Evolutionary conservation across 2,797 vertebrate species (phyloP).

Genomic region (Urosaurus nigricauda): DNA sequence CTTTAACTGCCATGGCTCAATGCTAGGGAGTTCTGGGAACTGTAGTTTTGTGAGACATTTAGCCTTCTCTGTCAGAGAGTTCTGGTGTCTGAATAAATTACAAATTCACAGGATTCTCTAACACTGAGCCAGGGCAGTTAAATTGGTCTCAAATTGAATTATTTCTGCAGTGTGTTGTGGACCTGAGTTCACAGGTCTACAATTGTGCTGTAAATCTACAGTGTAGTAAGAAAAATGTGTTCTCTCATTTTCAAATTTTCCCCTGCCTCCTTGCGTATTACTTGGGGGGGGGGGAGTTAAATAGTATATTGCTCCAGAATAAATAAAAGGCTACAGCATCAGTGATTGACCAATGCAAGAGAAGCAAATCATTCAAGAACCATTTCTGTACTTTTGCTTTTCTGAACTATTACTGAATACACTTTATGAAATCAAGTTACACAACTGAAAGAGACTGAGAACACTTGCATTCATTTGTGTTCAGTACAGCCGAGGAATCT

Average conservation of each 20-base stretch:
- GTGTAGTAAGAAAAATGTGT: neutral
- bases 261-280: neutral
- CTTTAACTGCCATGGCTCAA: too few relatives aligned
- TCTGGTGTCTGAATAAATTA: too few relatives aligned
- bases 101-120: too few relatives aligned
- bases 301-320: neutral
- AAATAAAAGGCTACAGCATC: neutral
- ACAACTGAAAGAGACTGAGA: constrained; percentile 25
- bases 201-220: neutral
- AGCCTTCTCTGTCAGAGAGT: too few relatives aligned
- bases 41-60: too few relatives aligned
- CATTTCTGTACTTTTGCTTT: constrained; percentile 7
- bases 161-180: too few relatives aligned
- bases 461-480: neutral
- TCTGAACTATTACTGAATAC: neutral
- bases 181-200: neutral
- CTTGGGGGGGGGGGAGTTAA: neutral
- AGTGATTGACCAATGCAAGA: neutral
- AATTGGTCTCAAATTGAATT: too few relatives aligned
- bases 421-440: constrained; percentile 7
- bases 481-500: constrained; percentile 61
- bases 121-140: too few relatives aligned
- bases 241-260: neutral
- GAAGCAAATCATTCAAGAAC: neutral
- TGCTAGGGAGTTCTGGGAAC: too few relatives aligned